phyloP scores from a whole-genome alignment of 2,113 vertebrate species.

The Oreochromis spilurus region DNA sequence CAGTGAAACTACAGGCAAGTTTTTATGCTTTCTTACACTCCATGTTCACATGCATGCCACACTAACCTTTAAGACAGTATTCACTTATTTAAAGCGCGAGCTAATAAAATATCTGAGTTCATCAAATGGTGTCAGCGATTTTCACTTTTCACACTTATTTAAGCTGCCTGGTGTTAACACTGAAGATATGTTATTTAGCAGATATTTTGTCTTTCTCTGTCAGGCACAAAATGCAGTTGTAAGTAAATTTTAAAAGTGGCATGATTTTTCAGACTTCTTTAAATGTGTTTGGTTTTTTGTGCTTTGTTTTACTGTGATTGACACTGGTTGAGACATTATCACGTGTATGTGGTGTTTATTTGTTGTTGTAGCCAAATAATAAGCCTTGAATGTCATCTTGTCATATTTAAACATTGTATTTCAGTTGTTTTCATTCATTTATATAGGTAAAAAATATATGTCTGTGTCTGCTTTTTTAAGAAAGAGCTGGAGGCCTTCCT shows the following conservation, averaged over 20 bases:
- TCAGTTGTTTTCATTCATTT: neutral
- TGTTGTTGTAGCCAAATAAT: neutral
- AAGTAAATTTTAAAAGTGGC: constrained; percentile 44
- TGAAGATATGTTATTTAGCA: constrained; percentile 7
- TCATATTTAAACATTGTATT: neutral
- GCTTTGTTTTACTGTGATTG: neutral
- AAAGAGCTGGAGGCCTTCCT: neutral
- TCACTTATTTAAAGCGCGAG: neutral
- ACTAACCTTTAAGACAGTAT: constrained; percentile 17
- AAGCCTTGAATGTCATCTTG: neutral
- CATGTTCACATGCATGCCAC: constrained; percentile 48
- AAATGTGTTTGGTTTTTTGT: neutral
- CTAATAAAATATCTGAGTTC: neutral
- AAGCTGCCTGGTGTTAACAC: neutral
- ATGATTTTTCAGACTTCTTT: neutral
- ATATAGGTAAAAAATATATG: neutral
- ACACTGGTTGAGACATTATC: neutral
- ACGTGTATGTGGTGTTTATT: constrained; percentile 6
- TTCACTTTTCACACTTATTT: neutral
- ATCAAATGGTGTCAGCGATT: neutral
- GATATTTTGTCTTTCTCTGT: constrained; percentile 29
- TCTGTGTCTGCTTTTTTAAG: neutral
- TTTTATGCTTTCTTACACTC: constrained; percentile 60
- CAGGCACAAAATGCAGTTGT: constrained; percentile 63
- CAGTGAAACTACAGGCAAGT: constrained; percentile 97